These are phyloP conservation scores for Lerema accius DNA, from an alignment of 1,140 invertebrate genomes.

Conservation along the genomic window DNA sequence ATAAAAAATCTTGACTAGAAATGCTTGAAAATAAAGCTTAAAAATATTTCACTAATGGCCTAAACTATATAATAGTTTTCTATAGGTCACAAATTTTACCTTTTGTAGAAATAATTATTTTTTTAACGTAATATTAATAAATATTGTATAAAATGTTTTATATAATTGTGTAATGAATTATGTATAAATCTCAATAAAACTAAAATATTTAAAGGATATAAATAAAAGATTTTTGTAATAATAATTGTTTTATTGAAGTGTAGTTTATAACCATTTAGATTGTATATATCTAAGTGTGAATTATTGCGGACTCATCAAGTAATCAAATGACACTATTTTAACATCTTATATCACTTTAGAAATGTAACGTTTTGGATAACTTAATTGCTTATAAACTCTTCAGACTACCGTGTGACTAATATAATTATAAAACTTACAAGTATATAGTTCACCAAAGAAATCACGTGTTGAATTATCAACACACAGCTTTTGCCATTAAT, in stretches of 20 bases:
- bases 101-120: not conserved
- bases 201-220: constrained; percentile 6
- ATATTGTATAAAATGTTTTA: not conserved
- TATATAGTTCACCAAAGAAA: not conserved
- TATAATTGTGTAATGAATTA: not conserved
- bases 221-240: constrained; percentile 3
- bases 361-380: not conserved
- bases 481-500: too few species aligned
- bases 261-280: not conserved
- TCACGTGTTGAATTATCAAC: too few species aligned
- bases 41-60: too few species aligned
- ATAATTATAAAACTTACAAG: not conserved
- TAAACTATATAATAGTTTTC: constrained; percentile 5
- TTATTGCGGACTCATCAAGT: too few species aligned
- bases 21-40: too few species aligned
- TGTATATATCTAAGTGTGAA: too few species aligned
- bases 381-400: not conserved
- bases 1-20: too few species aligned
- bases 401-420: not conserved
- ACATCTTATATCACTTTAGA: not conserved
- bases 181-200: not conserved
- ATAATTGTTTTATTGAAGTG: not conserved
- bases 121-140: not conserved
- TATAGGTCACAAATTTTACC: not conserved
- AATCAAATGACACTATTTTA: too few species aligned